Percentiles rank a stretch among this genome's conserved stretches.
Evolutionary conservation across 2,113 vertebrate genomes (phyloP).

Genomic region (Colaptes auratus): DNA sequence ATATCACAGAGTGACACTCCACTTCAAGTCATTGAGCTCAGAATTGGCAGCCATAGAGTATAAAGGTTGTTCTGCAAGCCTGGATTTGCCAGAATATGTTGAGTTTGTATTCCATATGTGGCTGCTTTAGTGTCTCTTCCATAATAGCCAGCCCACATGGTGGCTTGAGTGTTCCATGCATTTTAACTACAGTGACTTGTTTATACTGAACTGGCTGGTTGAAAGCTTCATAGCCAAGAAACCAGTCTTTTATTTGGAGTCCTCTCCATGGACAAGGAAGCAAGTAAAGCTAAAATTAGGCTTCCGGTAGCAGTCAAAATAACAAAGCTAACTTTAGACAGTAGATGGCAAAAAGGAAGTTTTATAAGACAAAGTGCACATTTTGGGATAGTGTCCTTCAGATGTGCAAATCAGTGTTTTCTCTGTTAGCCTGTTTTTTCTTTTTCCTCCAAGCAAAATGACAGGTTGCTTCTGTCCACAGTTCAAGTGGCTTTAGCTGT

Average conservation of each 20-base stretch:
- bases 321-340: conserved; percentile 35
- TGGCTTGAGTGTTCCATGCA: not conserved
- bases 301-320: conserved; percentile 19
- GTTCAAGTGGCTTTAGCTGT: not conserved
- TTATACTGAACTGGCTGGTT: not conserved
- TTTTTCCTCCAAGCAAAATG: not conserved
- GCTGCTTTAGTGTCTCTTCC: not conserved
- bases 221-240: not conserved
- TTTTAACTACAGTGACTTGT: not conserved
- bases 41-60: not conserved
- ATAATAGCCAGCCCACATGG: not conserved
- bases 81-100: not conserved
- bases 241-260: not conserved
- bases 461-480: not conserved
- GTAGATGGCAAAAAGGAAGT: not conserved
- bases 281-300: conserved; percentile 32
- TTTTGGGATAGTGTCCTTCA: not conserved
- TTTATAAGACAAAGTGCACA: not conserved
- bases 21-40: not conserved
- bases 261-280: not conserved
- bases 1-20: not conserved
- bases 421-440: not conserved
- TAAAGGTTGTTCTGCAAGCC: not conserved
- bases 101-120: not conserved
- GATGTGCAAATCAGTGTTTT: not conserved